phyloP scores from a whole-genome alignment of 2,113 vertebrate genomes.

The Pionites leucogaster region DNA sequence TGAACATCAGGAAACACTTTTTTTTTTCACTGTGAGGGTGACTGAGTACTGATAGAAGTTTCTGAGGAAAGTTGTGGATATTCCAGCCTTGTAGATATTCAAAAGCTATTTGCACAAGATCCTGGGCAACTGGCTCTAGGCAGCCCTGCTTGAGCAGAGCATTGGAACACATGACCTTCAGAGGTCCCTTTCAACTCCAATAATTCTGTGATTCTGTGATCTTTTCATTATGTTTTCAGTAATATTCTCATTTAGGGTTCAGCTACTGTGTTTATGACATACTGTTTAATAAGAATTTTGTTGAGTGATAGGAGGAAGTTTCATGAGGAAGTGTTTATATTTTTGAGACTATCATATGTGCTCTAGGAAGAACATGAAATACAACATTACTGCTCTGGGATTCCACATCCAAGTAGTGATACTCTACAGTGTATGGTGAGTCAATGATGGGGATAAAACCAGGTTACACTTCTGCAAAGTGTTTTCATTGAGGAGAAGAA shows the following conservation, averaged over 20 bases:
- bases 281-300: background rate
- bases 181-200: background rate
- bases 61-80: background rate
- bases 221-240: background rate
- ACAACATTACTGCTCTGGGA: background rate
- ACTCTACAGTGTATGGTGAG: no score
- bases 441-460: accelerated
- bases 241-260: background rate
- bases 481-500: background rate
- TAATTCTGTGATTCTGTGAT: background rate
- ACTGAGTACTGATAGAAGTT: accelerated
- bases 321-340: background rate
- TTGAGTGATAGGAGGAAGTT: background rate
- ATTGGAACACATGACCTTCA: background rate
- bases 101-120: background rate
- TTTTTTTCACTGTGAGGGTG: background rate
- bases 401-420: background rate
- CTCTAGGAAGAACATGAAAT: background rate
- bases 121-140: background rate
- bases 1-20: background rate
- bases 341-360: background rate
- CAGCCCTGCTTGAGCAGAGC: background rate
- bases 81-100: background rate
- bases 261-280: background rate
- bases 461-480: background rate